These are phyloP conservation scores for Zootermopsis nevadensis DNA, from an alignment of 2,888 invertebrate species.

Conservation along the genomic window DNA sequence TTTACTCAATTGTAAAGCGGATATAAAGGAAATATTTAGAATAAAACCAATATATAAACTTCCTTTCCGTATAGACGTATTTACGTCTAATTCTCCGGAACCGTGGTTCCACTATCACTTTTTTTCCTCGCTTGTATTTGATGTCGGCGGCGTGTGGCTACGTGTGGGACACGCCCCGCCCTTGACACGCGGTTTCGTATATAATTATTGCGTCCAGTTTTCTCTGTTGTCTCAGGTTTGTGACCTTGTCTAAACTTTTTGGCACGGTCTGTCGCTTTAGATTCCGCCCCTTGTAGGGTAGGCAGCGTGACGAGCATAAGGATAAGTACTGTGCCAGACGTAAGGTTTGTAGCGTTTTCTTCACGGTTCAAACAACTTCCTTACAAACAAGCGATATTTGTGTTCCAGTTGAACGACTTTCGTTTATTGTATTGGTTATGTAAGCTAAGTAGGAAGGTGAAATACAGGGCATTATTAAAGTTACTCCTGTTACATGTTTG, in stretches of 20 bases:
- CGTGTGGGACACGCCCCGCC: neutral
- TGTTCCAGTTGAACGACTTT: neutral
- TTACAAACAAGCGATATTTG: neutral
- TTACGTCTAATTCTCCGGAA: too few relatives aligned
- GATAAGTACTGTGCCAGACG: neutral
- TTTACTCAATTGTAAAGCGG: too few relatives aligned
- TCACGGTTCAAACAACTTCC: neutral
- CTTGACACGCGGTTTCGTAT: neutral
- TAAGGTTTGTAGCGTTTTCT: neutral
- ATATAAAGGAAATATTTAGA: too few relatives aligned
- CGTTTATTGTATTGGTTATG: neutral
- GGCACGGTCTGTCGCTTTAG: neutral
- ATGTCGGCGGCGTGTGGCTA: too few relatives aligned
- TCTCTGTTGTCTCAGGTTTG: neutral
- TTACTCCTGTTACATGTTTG: neutral
- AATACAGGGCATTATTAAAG: neutral
- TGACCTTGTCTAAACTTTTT: neutral
- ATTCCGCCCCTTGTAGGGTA: neutral
- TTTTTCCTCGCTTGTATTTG: too few relatives aligned
- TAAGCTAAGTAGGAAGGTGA: slow-evolving; percentile 3
- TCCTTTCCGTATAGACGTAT: too few relatives aligned
- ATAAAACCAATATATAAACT: too few relatives aligned
- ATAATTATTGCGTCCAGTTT: neutral
- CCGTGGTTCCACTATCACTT: too few relatives aligned
- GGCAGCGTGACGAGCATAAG: neutral